Evolutionary conservation across 2,888 invertebrate genomes (phyloP), one percentile per base, ranked within the genome.

Genomic region (Aleiodes leptofemur): DNA sequence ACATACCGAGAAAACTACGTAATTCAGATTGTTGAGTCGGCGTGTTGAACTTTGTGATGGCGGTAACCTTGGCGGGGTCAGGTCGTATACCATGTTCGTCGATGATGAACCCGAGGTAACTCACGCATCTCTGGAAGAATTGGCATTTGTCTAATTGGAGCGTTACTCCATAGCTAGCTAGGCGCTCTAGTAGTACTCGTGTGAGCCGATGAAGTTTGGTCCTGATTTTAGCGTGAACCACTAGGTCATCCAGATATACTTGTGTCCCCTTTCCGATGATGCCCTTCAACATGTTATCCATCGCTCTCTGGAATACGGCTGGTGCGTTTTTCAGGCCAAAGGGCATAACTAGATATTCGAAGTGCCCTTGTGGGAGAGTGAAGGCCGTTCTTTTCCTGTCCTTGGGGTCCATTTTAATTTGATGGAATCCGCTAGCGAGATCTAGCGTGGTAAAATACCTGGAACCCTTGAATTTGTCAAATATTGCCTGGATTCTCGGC

Each of bases 21-120:
- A 57, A 29, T 31, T 57, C 57, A 4, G 57, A 57, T 57, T 57
- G 7, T 11, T 57, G 23, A 23, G 57, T 57, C 7, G 57, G 57
- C 9, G 57, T 31, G 8, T 29, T 8, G n/a, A 57, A 23, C 8
- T 23, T 31, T 1, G 57, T 57, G 29, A 57, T 57, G 29, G 57
- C 57, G 6, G 7, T 3, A 4, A 57, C 57, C 11, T 57, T 57
- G 29, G 29, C 23, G 8, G 57, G 57, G n/a, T 57, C 57, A 1
- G 57, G 57, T 11, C 57, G 57, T 57, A 57, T 57, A 13, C 57
- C 57, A 31, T 31, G 1, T 31, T 23, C 57, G 23, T 57, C 13
- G 57, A 57, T 57, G 9, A 57, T 31, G n/a, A 57, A 57, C 13
- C 57, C 29, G 6, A 57, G 57, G 31, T 57, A 57, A 8, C 6